Evolutionary conservation across 2,797 vertebrate genomes (phyloP), one percentile per base, ranked within the genome.

Genomic region (Cygnus olor): DNA sequence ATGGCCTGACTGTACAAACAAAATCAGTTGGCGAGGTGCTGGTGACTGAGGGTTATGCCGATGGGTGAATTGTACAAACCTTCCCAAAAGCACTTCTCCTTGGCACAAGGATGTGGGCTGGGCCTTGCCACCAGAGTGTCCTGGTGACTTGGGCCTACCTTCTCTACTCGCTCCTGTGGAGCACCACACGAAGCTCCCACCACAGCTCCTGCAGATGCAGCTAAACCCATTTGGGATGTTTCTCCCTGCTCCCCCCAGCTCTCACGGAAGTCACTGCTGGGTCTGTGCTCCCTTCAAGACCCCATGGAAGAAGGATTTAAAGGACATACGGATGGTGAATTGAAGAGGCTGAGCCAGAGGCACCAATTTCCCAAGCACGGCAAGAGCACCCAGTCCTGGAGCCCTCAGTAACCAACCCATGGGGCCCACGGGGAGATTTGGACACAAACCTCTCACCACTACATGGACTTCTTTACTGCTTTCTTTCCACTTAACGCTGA

Each of bases 391-490:
- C 71, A 22, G 30, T 22, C 25, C 47, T 63, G 49, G 58, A 77
- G 54, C 57, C 42, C 61, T 88, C 54, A 72, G 36, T 14, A 63
- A 5, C 40, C 45, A 74, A 21, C 6, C 22, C n/a, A 7, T 0
- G 3, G 7, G 27, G 4, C 38, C 42, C 1, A 0, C 19, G 30
- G 25, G n/a, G 58, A 13, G 28, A 40, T 30, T 8, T 36, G 28
- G 66, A 16, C 25, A 17, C 54, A 53, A 45, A 25, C 24, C 32
- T 61, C 58, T 61, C 36, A 15, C 5, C 32, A 32, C 51, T 25
- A 57, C 28, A 25, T 2, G 0, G 12, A 45, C 61, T 66, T 54
- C 25, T 32, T 69, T 64, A 42, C 4, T 49, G 56, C 16, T 27
- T 90, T n/a, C 68, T 22, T 73, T 73, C 36, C 42, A 16, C 30